Percentiles rank a stretch among this genome's conserved stretches.
Conservation (phyloP, 2,113 vertebrate genomes). For the Chamaetylas fuelleborni region DNA sequence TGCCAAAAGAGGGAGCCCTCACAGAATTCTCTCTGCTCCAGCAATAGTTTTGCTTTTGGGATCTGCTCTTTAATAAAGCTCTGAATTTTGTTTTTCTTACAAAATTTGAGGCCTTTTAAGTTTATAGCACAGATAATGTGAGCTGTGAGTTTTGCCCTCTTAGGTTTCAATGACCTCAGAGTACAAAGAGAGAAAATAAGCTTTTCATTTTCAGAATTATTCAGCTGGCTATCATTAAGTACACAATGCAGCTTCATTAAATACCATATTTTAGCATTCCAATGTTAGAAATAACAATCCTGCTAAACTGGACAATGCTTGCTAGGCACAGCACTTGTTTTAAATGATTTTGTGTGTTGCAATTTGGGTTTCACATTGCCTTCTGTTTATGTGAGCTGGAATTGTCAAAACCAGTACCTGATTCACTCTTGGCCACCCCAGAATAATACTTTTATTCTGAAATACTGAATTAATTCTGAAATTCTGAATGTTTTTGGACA, state of each 20-base stretch:
- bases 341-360: neutral
- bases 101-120: neutral
- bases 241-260: neutral
- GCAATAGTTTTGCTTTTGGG: neutral
- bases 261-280: neutral
- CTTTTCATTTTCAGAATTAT: neutral
- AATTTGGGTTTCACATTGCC: neutral
- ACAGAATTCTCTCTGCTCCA: constrained; percentile 28
- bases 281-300: neutral
- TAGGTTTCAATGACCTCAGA: neutral
- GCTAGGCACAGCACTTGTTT: neutral
- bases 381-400: neutral
- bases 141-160: neutral
- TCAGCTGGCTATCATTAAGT: neutral
- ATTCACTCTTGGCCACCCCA: neutral
- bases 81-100: neutral
- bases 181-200: neutral
- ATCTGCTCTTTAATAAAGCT: neutral
- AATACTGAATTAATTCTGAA: neutral
- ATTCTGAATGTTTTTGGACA: neutral
- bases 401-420: neutral
- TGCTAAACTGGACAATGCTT: neutral
- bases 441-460: neutral
- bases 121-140: neutral
- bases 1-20: constrained; percentile 64